Evolutionary conservation across 2,888 invertebrate genomes (phyloP), one percentile per base, ranked within the genome.

Genomic region (Yponomeuta plumbellus): DNA sequence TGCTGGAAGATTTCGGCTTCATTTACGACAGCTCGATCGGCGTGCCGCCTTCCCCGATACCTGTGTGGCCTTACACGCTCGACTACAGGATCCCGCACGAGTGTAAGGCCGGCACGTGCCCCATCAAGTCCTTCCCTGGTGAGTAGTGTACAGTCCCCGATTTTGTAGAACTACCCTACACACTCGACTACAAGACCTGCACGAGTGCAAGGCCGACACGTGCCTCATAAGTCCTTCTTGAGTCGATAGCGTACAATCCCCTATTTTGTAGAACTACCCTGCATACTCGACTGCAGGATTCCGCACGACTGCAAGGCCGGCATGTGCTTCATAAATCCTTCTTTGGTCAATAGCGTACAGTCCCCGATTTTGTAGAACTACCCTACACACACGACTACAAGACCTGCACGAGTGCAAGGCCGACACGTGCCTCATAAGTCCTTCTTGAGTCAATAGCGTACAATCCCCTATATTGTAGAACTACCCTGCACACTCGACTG

Each of bases 401-500:
- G n/a, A n/a, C n/a, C n/a, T n/a, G n/a, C n/a, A n/a, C n/a, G n/a
- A n/a, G n/a, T n/a, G n/a, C n/a, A n/a, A n/a, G n/a, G n/a, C n/a
- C n/a, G n/a, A n/a, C n/a, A n/a, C n/a, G n/a, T n/a, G n/a, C n/a
- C n/a, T n/a, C n/a, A n/a, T n/a, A n/a, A n/a, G n/a, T n/a, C n/a
- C n/a, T n/a, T n/a, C n/a, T n/a, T n/a, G n/a, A n/a, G n/a, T n/a
- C n/a, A n/a, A n/a, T n/a, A n/a, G n/a, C n/a, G n/a, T n/a, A n/a
- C n/a, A n/a, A n/a, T n/a, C n/a, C n/a, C n/a, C n/a, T n/a, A n/a
- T n/a, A n/a, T n/a, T n/a, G n/a, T n/a, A n/a, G n/a, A n/a, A n/a
- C n/a, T n/a, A n/a, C 98, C 98, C 0, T 98, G 98, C 87, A 98
- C 98, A 0, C 92, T 98, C 61, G 98, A 98, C 85, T 97, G 95